Evolutionary conservation across 2,888 invertebrate species (phyloP).

Genomic region (Drosophila anomalata): DNA sequence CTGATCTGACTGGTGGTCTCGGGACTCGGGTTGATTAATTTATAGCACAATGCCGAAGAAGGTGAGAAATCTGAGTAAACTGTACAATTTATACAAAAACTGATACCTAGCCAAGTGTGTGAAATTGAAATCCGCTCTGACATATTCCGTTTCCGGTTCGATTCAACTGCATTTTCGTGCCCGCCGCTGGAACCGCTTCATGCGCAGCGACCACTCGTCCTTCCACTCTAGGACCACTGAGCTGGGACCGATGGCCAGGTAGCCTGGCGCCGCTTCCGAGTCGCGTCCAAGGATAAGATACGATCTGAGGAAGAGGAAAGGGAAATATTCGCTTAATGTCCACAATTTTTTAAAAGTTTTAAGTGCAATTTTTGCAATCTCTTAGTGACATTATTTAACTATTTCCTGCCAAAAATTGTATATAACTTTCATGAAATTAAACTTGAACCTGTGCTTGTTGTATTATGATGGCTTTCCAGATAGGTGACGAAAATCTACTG

Average conservation of each 20-base stretch:
- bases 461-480: neutral
- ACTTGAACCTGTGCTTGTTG: no score
- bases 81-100: constrained; percentile 84
- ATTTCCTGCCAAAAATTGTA: no score
- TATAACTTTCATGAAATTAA: no score
- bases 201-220: constrained; percentile 83
- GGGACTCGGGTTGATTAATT: constrained; percentile 32
- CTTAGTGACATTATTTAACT: no score
- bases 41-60: constrained; percentile 83
- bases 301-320: constrained; percentile 62
- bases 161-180: constrained; percentile 84
- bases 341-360: neutral
- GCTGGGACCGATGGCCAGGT: constrained; percentile 82
- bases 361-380: neutral
- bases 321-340: neutral
- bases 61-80: constrained; percentile 83
- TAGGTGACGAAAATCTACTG: neutral
- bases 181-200: constrained; percentile 83
- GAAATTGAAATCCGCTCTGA: constrained; percentile 83
- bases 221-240: constrained; percentile 83
- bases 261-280: constrained; percentile 82
- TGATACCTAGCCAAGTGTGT: constrained; percentile 83
- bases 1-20: constrained; percentile 4
- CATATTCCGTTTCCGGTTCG: constrained; percentile 84
- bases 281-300: constrained; percentile 83